Percentiles rank a stretch among this genome's conserved stretches.
Conservation (phyloP, 2,113 vertebrate genomes). For the Chlamydotis undulata region DNA sequence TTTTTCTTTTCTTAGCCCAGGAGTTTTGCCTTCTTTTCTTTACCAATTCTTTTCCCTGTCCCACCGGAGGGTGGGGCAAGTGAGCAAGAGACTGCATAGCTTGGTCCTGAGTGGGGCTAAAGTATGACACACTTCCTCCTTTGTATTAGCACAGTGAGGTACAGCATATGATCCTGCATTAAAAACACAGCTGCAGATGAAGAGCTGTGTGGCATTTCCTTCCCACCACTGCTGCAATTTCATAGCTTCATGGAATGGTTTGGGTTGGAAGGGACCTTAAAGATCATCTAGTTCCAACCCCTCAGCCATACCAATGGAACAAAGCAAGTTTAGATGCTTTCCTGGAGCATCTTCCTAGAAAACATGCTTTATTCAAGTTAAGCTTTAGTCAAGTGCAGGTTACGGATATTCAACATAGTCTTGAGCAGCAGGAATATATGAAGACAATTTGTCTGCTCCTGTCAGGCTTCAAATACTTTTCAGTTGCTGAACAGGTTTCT, state of each 20-base stretch:
- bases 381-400: not conserved
- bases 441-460: not conserved
- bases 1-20: too few relatives aligned
- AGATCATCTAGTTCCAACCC: too few relatives aligned
- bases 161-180: not conserved
- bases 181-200: not conserved
- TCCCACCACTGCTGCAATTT: not conserved
- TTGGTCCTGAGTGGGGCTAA: too few relatives aligned
- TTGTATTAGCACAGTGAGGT: not conserved
- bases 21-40: too few relatives aligned
- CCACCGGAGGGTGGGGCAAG: too few relatives aligned
- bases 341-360: not conserved
- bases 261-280: too few relatives aligned
- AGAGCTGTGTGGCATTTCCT: fast-evolving
- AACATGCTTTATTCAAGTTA: not conserved
- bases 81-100: too few relatives aligned
- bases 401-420: fast-evolving
- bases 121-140: not conserved
- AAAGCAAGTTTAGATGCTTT: not conserved
- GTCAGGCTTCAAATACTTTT: not conserved
- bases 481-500: not conserved
- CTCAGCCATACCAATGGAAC: too few relatives aligned
- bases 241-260: too few relatives aligned
- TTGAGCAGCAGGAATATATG: not conserved
- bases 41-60: too few relatives aligned